Evolutionary conservation across 2,113 vertebrate genomes (phyloP).

Genomic region (Lipophrys pholis): DNA sequence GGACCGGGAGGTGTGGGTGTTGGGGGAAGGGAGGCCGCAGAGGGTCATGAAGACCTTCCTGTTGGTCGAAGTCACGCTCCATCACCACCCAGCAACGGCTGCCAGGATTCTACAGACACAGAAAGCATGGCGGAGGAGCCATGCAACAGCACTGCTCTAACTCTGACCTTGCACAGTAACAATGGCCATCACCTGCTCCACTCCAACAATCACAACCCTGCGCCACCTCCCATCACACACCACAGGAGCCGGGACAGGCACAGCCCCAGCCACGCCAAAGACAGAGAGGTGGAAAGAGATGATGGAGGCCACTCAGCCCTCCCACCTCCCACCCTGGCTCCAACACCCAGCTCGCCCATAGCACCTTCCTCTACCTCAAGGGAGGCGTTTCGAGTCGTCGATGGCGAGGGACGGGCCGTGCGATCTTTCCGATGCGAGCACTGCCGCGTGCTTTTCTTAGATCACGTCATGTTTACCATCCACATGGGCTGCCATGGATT

Average conservation of each 20-base stretch:
- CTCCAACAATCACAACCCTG: constrained; percentile 61
- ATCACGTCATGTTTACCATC: constrained; percentile 99
- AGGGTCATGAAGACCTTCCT: constrained; percentile 89
- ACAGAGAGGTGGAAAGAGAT: constrained; percentile 84
- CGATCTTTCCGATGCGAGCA: constrained; percentile 95
- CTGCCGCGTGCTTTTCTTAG: constrained; percentile 96
- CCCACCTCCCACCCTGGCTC: constrained; percentile 42
- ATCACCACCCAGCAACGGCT: constrained; percentile 93
- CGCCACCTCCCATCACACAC: constrained; percentile 45
- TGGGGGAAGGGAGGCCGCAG: constrained; percentile 87
- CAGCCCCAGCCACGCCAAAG: constrained; percentile 93
- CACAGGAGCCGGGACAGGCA: constrained; percentile 60
- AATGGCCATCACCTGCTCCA: constrained; percentile 78
- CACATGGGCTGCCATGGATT: constrained; percentile 99
- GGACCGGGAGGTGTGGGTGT: constrained; percentile 67
- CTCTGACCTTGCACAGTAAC: constrained; percentile 61
- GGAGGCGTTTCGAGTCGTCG: constrained; percentile 90
- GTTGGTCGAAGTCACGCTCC: constrained; percentile 76
- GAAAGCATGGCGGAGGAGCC: constrained; percentile 96
- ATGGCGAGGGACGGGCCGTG: constrained; percentile 90
- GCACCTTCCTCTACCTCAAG: constrained; percentile 78
- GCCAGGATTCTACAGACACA: constrained; percentile 97
- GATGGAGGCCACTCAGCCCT: constrained; percentile 45
- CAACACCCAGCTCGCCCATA: constrained; percentile 62
- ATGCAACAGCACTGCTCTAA: constrained; percentile 75